These are phyloP conservation scores for Sebastes fasciatus DNA, from an alignment of 2,113 vertebrate genomes.

Conservation along the genomic window DNA sequence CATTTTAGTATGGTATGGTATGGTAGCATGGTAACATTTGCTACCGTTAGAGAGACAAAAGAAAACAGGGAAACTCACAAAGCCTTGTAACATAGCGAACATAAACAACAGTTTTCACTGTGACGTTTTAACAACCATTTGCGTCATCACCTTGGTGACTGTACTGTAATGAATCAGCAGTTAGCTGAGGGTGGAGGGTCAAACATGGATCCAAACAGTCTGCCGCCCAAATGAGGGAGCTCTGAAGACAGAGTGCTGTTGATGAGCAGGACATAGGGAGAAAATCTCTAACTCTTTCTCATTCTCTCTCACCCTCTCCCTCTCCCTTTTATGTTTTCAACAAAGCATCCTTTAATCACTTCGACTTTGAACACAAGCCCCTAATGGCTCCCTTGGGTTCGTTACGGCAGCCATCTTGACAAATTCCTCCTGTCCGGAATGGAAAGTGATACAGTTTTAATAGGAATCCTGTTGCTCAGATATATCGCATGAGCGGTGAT, in stretches of 20 bases:
- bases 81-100: background rate
- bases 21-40: too few relatives aligned
- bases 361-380: slow-evolving; percentile 63
- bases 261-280: slow-evolving; percentile 28
- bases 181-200: slow-evolving; percentile 1
- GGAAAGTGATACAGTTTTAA: slow-evolving; percentile 41
- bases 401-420: slow-evolving; percentile 46
- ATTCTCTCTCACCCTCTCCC: background rate
- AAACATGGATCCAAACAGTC: slow-evolving; percentile 15
- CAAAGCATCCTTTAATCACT: slow-evolving; percentile 70
- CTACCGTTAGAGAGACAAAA: too few relatives aligned
- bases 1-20: too few relatives aligned
- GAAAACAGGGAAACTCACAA: too few relatives aligned
- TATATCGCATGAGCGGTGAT: slow-evolving; percentile 12
- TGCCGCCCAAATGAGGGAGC: background rate
- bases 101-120: background rate
- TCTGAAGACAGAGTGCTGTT: slow-evolving; percentile 23
- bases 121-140: slow-evolving; percentile 18
- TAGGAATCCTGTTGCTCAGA: slow-evolving; percentile 21
- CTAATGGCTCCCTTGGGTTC: slow-evolving; percentile 61
- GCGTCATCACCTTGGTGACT: slow-evolving; percentile 11
- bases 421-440: slow-evolving; percentile 26
- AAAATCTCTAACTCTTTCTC: slow-evolving; percentile 23
- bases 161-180: slow-evolving; percentile 29
- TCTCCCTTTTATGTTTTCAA: slow-evolving; percentile 52